Conservation (phyloP, 2,888 invertebrate genomes). For the Linnaemya tessellans region DNA sequence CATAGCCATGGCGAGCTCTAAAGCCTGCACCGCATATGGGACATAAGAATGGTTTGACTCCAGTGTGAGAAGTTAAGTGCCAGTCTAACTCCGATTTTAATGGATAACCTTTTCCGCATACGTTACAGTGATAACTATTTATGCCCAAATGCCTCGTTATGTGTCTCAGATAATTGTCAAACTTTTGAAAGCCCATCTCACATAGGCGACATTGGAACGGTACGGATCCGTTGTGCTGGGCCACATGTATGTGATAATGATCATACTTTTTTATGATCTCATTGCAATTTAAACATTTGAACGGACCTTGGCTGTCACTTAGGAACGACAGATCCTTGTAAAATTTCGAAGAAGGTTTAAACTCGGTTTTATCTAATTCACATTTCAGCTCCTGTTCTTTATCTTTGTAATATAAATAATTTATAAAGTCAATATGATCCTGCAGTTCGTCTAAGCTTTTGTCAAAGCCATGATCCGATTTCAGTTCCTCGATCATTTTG, state of each 20-base stretch:
- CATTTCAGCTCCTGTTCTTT: slow-evolving; percentile 63
- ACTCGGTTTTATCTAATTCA: slow-evolving; percentile 51
- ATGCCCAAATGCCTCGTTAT: slow-evolving; percentile 61
- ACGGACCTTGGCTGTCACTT: slow-evolving; percentile 63
- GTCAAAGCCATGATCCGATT: slow-evolving; percentile 43
- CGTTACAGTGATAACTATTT: slow-evolving; percentile 61
- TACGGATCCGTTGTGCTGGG: slow-evolving; percentile 50
- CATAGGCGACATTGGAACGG: slow-evolving; percentile 67
- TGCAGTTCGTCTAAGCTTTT: slow-evolving; percentile 49
- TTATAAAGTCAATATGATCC: slow-evolving; percentile 57
- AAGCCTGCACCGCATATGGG: slow-evolving; percentile 76
- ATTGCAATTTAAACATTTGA: slow-evolving; percentile 59
- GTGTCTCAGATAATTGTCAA: slow-evolving; percentile 60
- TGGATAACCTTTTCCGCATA: slow-evolving; percentile 65
- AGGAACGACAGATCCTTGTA: slow-evolving; percentile 54
- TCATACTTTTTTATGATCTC: slow-evolving; percentile 63
- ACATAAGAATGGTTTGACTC: slow-evolving; percentile 73
- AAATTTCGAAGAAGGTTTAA: slow-evolving; percentile 49
- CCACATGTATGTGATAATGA: slow-evolving; percentile 59
- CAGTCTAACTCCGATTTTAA: slow-evolving; percentile 57
- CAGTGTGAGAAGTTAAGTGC: slow-evolving; percentile 74
- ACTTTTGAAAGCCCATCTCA: slow-evolving; percentile 59
- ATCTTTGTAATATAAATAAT: slow-evolving; percentile 52
- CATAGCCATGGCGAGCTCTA: slow-evolving; percentile 72
- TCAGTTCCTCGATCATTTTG: slow-evolving; percentile 62